phyloP scores from a whole-genome alignment of 2,797 vertebrate species.

The Cyprinella venusta region DNA sequence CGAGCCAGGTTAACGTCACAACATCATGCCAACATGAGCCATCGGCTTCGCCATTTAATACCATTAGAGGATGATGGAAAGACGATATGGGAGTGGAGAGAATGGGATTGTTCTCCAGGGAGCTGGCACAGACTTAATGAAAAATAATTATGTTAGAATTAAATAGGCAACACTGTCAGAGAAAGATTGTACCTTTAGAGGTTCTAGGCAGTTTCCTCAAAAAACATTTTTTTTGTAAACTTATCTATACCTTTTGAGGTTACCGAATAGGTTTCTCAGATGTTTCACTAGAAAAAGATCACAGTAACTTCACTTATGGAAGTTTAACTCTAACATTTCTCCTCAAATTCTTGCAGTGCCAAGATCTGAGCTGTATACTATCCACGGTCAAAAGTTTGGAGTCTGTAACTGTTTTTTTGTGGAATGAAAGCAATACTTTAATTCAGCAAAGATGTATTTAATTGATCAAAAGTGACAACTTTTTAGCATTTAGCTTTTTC shows the following conservation, averaged over 20 bases:
- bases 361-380: background rate
- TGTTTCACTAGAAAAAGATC: background rate
- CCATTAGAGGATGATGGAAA: conserved; percentile 24
- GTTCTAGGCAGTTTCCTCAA: background rate
- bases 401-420: no score
- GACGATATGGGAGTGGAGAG: conserved; percentile 12
- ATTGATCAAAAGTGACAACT: background rate
- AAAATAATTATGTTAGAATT: background rate
- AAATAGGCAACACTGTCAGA: background rate
- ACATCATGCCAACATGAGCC: background rate
- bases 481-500: background rate
- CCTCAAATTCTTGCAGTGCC: background rate
- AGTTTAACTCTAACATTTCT: background rate
- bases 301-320: background rate
- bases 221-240: background rate
- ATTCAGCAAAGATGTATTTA: background rate
- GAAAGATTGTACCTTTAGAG: background rate
- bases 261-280: background rate
- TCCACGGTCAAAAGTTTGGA: background rate
- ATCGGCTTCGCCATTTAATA: conserved; percentile 4
- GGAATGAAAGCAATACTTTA: background rate
- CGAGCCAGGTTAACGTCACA: conserved; percentile 16
- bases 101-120: background rate
- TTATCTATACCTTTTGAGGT: background rate
- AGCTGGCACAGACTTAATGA: conserved; percentile 8